A percentile compares a stretch with the other conserved stretches of the same genome.
Evolutionary conservation across 1,140 invertebrate genomes (phyloP).

Genomic region (Acromyrmex heyeri): DNA sequence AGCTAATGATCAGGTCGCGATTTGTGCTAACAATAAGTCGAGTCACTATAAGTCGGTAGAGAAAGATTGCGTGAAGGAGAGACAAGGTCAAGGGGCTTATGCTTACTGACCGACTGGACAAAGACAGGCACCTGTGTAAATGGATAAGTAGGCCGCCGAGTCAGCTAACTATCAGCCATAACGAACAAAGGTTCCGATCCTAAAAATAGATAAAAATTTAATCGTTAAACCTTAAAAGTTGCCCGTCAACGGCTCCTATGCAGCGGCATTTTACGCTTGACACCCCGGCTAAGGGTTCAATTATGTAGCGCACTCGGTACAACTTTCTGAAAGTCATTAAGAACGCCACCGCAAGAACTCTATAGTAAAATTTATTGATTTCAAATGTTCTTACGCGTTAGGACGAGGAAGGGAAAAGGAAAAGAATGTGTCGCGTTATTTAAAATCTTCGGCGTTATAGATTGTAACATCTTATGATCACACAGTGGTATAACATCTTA

Average conservation of each 20-base stretch:
- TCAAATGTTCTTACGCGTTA: not conserved
- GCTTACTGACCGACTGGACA: constrained; percentile 56
- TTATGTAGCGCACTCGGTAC: not conserved
- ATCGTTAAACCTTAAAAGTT: constrained; percentile 20
- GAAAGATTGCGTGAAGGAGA: constrained; percentile 84
- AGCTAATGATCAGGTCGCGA: constrained; percentile 80
- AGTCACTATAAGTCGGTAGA: constrained; percentile 48
- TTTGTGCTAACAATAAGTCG: constrained; percentile 76
- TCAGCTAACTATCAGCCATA: constrained; percentile 42
- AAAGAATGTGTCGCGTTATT: constrained; percentile 14
- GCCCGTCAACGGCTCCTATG: not conserved
- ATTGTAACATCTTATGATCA: not conserved
- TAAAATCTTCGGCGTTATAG: not conserved
- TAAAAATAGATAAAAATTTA: constrained; percentile 40
- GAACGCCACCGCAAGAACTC: not conserved
- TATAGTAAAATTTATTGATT: constrained; percentile 26
- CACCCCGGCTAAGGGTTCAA: not conserved
- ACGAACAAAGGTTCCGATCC: constrained; percentile 73
- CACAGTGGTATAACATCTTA: too few relatives aligned
- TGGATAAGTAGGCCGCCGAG: constrained; percentile 75
- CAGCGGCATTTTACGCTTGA: constrained; percentile 1
- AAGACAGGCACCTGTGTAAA: constrained; percentile 36
- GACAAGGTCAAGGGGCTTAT: constrained; percentile 85
- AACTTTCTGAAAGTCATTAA: constrained; percentile 14
- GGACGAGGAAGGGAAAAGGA: not conserved